Evolutionary conservation across 1,140 invertebrate genomes (phyloP).

Genomic region (Ditylenchus dipsaci): DNA sequence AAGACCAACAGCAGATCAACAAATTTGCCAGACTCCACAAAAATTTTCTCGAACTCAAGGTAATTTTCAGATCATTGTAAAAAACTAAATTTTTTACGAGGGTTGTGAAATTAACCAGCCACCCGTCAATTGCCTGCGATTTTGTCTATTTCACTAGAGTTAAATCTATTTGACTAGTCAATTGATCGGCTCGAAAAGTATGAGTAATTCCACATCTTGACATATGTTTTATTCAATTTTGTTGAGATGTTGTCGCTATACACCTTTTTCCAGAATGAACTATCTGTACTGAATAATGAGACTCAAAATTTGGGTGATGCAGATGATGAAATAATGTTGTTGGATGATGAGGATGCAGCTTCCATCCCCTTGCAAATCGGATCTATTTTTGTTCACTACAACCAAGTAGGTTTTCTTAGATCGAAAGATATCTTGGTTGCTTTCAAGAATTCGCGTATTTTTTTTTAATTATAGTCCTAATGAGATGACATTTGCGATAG

Average conservation of each 20-base stretch:
- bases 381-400: constrained; percentile 63
- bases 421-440: neutral
- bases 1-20: constrained; percentile 36
- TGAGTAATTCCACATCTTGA: neutral
- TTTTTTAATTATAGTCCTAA: too few relatives aligned
- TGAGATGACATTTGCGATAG: too few relatives aligned
- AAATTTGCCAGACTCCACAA: constrained; percentile 36
- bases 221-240: constrained; percentile 63
- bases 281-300: constrained; percentile 21
- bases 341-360: constrained; percentile 22
- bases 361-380: constrained; percentile 30
- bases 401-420: constrained; percentile 18
- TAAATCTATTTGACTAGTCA: too few relatives aligned
- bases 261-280: constrained; percentile 26
- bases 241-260: neutral
- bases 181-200: too few relatives aligned
- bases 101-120: too few relatives aligned
- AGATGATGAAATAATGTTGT: constrained; percentile 29
- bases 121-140: too few relatives aligned
- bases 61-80: neutral
- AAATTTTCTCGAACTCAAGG: constrained; percentile 23
- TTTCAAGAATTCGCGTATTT: neutral
- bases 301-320: constrained; percentile 28
- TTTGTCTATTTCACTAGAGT: too few relatives aligned
- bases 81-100: too few relatives aligned